Percentiles rank a stretch among this genome's conserved stretches.
Evolutionary conservation across 2,888 invertebrate species (phyloP).

Genomic region (Rhorus exstirpatorius): DNA sequence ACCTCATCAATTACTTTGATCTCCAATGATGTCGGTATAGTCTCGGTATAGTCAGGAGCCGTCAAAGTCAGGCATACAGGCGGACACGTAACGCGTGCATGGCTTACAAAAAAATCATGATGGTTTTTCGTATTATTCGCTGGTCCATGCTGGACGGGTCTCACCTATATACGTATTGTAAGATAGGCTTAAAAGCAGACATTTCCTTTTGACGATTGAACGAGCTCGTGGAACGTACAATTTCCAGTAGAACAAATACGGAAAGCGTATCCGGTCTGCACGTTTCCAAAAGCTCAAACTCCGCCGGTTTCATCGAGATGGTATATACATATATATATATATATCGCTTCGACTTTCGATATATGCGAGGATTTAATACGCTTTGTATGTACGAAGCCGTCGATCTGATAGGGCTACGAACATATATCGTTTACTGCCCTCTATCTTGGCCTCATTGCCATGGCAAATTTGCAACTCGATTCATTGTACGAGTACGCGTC

Average conservation of each 20-base stretch:
- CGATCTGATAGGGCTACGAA: constrained; percentile 46
- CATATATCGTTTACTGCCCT: constrained; percentile 37
- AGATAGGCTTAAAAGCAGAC: constrained; percentile 14
- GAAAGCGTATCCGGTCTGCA: constrained; percentile 41
- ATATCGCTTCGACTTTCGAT: constrained; percentile 43
- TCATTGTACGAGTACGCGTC: constrained; percentile 35
- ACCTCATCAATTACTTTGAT: no score
- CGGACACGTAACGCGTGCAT: no score
- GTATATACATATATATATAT: not conserved
- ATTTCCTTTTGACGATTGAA: constrained; percentile 58
- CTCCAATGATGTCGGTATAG: no score
- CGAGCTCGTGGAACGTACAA: constrained; percentile 48
- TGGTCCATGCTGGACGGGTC: not conserved
- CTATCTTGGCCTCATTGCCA: constrained; percentile 11
- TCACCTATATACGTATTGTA: not conserved
- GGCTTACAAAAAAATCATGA: no score
- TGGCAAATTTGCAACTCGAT: constrained; percentile 38
- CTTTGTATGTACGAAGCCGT: constrained; percentile 47
- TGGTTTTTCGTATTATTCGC: not conserved
- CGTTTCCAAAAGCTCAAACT: constrained; percentile 35
- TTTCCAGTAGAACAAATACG: constrained; percentile 66
- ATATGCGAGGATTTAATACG: constrained; percentile 64
- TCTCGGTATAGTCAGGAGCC: no score
- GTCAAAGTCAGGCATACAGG: no score
- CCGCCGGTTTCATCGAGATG: not conserved